Conservation (phyloP, 2,888 invertebrate genomes). For the Athalia rosae region DNA sequence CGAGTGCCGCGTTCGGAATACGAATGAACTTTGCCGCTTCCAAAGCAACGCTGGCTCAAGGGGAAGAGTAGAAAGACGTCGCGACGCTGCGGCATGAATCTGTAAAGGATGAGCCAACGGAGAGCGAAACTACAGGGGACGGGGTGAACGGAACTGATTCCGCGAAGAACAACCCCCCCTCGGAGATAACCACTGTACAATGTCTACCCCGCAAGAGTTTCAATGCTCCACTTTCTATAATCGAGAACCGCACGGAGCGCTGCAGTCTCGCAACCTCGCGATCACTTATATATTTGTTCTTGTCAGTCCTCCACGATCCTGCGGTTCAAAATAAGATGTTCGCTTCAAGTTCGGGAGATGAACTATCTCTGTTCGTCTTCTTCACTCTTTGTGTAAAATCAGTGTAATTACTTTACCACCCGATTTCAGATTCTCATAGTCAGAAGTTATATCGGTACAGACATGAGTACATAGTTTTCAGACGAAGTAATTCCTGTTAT, state of each 20-base stretch:
- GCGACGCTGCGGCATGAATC: constrained; percentile 9
- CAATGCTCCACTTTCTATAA: constrained; percentile 3
- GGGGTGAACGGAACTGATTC: not conserved
- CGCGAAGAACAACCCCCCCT: not conserved
- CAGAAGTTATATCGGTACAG: no score
- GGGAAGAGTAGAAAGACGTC: not conserved
- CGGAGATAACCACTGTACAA: not conserved
- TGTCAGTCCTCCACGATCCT: not conserved
- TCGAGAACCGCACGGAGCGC: not conserved
- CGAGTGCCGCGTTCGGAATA: not conserved
- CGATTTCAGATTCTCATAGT: no score
- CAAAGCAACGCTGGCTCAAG: not conserved
- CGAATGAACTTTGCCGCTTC: not conserved
- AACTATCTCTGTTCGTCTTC: no score
- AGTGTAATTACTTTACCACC: no score
- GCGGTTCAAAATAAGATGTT: not conserved
- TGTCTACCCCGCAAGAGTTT: not conserved
- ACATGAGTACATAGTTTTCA: no score
- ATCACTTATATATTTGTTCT: not conserved
- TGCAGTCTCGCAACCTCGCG: not conserved
- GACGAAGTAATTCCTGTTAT: no score
- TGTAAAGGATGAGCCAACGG: constrained; percentile 1
- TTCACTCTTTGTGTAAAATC: no score
- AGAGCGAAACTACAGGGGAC: not conserved
- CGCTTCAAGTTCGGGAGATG: no score